Conservation (phyloP, 2,888 invertebrate species). For the Zhuqinia jingwanae region DNA sequence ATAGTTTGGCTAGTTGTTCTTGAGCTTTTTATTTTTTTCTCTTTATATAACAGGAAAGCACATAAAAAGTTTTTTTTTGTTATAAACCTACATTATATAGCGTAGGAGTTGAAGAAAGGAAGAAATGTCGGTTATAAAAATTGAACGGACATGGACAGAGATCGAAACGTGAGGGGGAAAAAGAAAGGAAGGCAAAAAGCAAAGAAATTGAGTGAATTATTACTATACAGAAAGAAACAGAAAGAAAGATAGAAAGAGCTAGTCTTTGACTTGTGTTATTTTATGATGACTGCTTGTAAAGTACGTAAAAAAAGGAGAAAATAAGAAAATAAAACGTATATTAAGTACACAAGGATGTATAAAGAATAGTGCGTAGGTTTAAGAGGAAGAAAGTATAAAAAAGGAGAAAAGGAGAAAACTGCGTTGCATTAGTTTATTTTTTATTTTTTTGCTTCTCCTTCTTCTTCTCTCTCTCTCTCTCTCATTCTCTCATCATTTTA, state of each 20-base stretch:
- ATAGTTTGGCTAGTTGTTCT: too few species aligned
- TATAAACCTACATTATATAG: too few species aligned
- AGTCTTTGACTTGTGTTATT: neutral
- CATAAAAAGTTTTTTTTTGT: too few species aligned
- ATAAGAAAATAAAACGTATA: slow-evolving; percentile 9
- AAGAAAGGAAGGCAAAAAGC: slow-evolving; percentile 6
- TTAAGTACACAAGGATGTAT: slow-evolving; percentile 14
- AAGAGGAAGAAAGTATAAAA: neutral
- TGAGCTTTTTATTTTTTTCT: too few species aligned
- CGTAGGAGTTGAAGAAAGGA: too few species aligned
- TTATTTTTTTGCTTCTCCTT: neutral
- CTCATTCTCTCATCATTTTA: neutral
- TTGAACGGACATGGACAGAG: neutral
- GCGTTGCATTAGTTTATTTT: neutral
- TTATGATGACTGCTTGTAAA: neutral
- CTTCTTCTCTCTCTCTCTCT: neutral
- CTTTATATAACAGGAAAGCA: too few species aligned
- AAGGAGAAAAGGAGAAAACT: neutral
- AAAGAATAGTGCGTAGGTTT: neutral
- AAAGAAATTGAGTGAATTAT: slow-evolving; percentile 34
- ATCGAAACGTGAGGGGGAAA: slow-evolving; percentile 1
- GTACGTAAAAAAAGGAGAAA: neutral
- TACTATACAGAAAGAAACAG: neutral
- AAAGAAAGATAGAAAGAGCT: neutral
- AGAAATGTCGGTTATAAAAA: neutral